Percentiles rank a stretch among this genome's conserved stretches.
Conservation (phyloP, 1,140 invertebrate genomes). For the Scylla paramamosain region DNA sequence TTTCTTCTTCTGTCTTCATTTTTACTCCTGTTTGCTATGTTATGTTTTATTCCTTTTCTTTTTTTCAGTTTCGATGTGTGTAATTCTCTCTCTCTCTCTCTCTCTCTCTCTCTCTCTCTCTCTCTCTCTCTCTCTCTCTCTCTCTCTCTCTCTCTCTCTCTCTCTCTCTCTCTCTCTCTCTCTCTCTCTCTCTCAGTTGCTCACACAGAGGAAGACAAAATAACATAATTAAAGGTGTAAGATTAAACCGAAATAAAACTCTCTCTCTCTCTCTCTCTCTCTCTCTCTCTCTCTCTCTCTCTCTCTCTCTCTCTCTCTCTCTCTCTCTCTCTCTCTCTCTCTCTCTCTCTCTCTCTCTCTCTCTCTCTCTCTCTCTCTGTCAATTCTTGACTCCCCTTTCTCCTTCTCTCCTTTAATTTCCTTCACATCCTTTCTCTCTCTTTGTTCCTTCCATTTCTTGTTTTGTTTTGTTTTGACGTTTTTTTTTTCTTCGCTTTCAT, state of each 20-base stretch:
- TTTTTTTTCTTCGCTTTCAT: neutral
- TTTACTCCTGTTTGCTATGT: no score
- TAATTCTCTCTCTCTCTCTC: conserved; percentile 1
- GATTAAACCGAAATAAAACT: no score
- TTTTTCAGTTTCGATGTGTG: neutral
- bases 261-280: conserved; percentile 40
- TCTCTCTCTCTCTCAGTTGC: neutral
- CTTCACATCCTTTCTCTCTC: neutral
- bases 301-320: conserved; percentile 39
- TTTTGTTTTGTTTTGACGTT: neutral
- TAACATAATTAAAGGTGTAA: no score
- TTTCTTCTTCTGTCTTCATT: no score
- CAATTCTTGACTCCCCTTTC: no score
- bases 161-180: conserved; percentile 30
- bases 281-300: conserved; percentile 27
- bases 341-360: conserved; percentile 43
- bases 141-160: conserved; percentile 43
- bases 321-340: conserved; percentile 36
- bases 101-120: conserved; percentile 42
- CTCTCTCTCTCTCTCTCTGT: conserved; percentile 28
- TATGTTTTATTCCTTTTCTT: no score
- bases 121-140: conserved; percentile 40
- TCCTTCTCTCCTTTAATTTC: neutral
- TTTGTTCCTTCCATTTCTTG: neutral
- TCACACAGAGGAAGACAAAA: no score